Percentiles rank a stretch among this genome's conserved stretches.
Conservation (phyloP, 2,797 vertebrate species). For the Vespertilio murinus region DNA sequence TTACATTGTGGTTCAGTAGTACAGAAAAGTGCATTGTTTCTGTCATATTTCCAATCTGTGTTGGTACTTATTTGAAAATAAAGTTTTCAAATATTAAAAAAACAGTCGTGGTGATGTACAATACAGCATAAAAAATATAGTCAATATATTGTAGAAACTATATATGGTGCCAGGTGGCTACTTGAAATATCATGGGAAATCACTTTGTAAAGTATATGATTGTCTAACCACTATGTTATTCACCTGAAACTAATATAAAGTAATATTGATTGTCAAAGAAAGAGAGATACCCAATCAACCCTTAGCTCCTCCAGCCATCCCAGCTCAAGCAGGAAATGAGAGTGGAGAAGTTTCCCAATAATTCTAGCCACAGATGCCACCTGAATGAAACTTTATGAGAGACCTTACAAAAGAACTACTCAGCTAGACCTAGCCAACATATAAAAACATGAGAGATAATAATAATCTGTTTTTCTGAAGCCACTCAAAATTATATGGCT, state of each 20-base stretch:
- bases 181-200: neutral
- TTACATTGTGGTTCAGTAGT: too few relatives aligned
- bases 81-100: too few relatives aligned
- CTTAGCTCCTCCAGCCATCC: neutral
- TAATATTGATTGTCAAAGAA: neutral
- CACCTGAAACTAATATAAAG: neutral
- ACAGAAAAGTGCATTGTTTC: too few relatives aligned
- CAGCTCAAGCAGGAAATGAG: neutral
- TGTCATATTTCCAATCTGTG: too few relatives aligned
- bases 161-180: neutral
- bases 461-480: neutral
- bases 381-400: neutral
- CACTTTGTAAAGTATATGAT: neutral
- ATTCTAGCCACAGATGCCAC: neutral
- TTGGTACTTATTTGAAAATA: too few relatives aligned
- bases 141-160: neutral
- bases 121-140: neutral
- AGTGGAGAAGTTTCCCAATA: neutral
- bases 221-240: neutral
- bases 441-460: neutral
- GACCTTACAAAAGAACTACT: neutral
- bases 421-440: neutral
- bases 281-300: neutral
- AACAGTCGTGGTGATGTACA: neutral
- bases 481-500: neutral